Evolutionary conservation across 2,797 vertebrate genomes (phyloP).

Genomic region (Huso huso): DNA sequence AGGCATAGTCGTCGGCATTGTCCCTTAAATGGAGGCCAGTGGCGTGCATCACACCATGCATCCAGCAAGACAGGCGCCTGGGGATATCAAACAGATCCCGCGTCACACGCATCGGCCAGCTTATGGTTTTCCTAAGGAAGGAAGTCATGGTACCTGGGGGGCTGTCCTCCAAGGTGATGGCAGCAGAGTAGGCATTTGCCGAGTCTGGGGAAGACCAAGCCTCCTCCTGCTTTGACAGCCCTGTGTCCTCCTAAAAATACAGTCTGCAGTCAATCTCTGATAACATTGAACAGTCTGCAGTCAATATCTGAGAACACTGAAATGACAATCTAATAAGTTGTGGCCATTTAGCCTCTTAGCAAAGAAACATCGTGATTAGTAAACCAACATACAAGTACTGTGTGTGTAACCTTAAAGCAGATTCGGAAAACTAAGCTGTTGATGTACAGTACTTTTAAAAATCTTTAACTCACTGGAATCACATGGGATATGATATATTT

Average conservation of each 20-base stretch:
- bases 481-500: no score
- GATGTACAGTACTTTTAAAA: no score
- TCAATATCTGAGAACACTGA: not conserved
- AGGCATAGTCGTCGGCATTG: conserved; percentile 78
- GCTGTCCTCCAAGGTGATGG: conserved; percentile 49
- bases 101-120: conserved; percentile 74
- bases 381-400: no score
- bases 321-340: not conserved
- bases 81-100: conserved; percentile 71
- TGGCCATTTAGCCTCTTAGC: not conserved
- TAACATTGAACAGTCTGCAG: not conserved
- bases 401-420: no score
- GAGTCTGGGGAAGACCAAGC: conserved; percentile 30
- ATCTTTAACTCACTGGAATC: no score
- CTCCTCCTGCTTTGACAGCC: conserved; percentile 41
- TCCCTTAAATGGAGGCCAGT: conserved; percentile 70
- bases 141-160: conserved; percentile 89
- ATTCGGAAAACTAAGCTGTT: no score
- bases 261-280: not conserved
- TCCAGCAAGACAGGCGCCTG: conserved; percentile 60
- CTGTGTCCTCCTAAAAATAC: conserved; percentile 47
- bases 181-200: conserved; percentile 46
- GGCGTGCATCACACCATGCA: conserved; percentile 56
- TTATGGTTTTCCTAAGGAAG: conserved; percentile 68
- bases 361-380: no score